These are phyloP conservation scores for Ophioninae sp. DNA, from an alignment of 2,888 invertebrate species.

Conservation along the genomic window DNA sequence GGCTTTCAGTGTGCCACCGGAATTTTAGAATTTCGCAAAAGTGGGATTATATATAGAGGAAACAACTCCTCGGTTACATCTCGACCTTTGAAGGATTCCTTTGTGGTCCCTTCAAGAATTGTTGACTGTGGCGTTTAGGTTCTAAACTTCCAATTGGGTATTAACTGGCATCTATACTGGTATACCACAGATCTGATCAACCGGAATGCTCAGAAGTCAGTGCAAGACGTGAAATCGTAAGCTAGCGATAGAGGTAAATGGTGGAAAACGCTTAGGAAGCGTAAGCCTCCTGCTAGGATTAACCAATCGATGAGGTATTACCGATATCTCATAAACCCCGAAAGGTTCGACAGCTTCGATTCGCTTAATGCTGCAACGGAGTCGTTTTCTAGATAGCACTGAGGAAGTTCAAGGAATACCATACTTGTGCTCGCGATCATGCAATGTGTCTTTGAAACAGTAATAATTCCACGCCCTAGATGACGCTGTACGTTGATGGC, in stretches of 20 bases:
- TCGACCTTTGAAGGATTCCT: not conserved
- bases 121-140: not conserved
- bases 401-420: constrained; percentile 50
- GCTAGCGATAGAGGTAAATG: not conserved
- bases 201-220: constrained; percentile 2
- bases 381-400: constrained; percentile 34
- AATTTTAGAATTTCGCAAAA: not conserved
- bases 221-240: not conserved
- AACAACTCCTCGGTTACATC: not conserved
- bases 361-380: constrained; percentile 11
- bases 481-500: constrained; percentile 24
- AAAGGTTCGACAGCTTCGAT: constrained; percentile 46
- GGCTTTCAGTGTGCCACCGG: not conserved
- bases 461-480: constrained; percentile 2
- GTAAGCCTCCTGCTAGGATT: not conserved
- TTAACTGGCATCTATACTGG: not conserved
- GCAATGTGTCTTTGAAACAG: constrained; percentile 14
- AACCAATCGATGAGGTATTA: constrained; percentile 60
- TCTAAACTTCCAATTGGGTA: not conserved
- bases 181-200: not conserved
- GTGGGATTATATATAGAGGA: not conserved
- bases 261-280: not conserved
- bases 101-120: not conserved
- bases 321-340: constrained; percentile 54
- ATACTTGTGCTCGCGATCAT: constrained; percentile 45